Evolutionary conservation across 2,797 vertebrate species (phyloP).

Genomic region (Sebastes kiyomatsui): DNA sequence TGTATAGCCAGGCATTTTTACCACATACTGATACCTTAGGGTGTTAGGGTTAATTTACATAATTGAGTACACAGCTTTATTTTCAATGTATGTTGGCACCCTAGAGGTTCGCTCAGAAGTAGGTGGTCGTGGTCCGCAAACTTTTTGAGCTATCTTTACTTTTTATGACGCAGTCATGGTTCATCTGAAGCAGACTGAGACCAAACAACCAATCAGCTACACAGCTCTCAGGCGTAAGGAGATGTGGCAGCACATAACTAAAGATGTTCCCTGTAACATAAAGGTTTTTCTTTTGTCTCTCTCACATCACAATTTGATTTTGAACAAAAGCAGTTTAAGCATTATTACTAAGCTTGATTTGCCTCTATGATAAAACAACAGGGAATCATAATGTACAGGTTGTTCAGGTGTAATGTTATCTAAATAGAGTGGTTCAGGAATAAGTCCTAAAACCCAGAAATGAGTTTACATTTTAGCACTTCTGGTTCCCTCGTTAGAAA

Average conservation of each 20-base stretch:
- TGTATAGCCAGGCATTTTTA: not conserved
- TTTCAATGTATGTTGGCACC: not conserved
- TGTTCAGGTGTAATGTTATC: not conserved
- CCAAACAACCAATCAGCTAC: not conserved
- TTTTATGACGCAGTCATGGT: not conserved
- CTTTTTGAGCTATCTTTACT: not conserved
- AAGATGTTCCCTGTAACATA: not conserved
- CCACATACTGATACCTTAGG: not conserved
- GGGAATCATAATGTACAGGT: not conserved
- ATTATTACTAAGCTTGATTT: not conserved
- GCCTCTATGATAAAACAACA: not conserved
- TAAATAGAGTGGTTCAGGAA: not conserved
- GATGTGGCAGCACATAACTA: not conserved
- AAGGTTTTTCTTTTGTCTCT: not conserved
- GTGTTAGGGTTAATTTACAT: not conserved
- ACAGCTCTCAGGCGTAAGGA: not conserved
- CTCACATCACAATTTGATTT: not conserved
- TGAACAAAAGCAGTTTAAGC: not conserved
- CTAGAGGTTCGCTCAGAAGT: not conserved
- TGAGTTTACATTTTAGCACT: too few species aligned
- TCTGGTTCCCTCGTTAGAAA: too few species aligned
- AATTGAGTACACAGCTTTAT: not conserved
- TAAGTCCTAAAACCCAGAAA: too few species aligned
- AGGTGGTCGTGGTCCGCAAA: not conserved
- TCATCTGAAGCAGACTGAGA: not conserved